These are phyloP conservation scores for Epinephelus moara DNA, from an alignment of 2,113 vertebrate genomes.

Conservation along the genomic window DNA sequence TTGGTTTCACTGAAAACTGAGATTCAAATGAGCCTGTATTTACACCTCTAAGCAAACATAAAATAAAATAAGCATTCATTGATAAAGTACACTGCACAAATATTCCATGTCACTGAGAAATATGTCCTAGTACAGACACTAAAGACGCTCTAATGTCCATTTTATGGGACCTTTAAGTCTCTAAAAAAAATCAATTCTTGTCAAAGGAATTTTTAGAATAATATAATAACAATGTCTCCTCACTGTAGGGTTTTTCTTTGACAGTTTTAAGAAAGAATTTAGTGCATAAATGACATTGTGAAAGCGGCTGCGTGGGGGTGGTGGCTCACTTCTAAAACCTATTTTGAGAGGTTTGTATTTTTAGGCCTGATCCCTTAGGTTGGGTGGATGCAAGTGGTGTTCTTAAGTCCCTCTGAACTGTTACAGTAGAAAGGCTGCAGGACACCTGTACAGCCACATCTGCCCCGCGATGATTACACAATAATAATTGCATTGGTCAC, in stretches of 20 bases:
- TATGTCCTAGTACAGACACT: too few species aligned
- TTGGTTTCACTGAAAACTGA: background rate
- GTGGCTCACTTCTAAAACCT: background rate
- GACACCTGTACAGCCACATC: slow-evolving; percentile 35
- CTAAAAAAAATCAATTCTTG: too few species aligned
- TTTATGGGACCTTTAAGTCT: too few species aligned
- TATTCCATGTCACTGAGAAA: too few species aligned
- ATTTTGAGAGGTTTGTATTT: background rate
- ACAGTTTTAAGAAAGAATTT: background rate
- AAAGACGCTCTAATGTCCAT: background rate
- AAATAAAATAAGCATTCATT: too few species aligned
- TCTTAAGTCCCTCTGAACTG: slow-evolving; percentile 2
- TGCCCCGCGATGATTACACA: slow-evolving; percentile 65
- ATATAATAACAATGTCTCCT: background rate
- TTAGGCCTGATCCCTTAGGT: too few species aligned
- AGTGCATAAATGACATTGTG: background rate
- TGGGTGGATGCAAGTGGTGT: background rate
- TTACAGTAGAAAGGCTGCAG: background rate
- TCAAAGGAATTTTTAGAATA: background rate
- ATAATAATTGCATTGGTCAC: slow-evolving; percentile 68
- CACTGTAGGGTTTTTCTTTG: background rate
- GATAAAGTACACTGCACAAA: too few species aligned
- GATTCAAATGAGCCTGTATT: background rate
- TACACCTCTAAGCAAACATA: too few species aligned
- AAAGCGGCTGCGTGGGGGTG: background rate